phyloP scores from a whole-genome alignment of 2,113 vertebrate genomes.

The Carassius gibelio region DNA sequence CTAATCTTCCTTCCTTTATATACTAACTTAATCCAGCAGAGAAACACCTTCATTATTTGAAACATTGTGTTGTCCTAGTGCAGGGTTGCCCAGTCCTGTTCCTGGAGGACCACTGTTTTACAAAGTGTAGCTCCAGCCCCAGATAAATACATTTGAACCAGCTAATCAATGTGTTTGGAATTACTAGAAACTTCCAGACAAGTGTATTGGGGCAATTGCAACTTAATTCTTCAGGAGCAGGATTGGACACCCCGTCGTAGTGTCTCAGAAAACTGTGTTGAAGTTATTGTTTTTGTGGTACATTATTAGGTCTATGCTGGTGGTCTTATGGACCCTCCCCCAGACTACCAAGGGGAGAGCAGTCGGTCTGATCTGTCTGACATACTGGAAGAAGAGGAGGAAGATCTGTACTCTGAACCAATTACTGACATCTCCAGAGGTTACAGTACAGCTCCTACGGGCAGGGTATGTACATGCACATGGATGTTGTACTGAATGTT shows the following conservation, averaged over 20 bases:
- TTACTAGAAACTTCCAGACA: neutral
- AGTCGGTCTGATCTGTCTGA: conserved; percentile 93
- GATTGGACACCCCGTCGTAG: neutral
- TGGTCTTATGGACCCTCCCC: conserved; percentile 71
- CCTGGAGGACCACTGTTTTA: neutral
- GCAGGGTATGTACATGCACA: conserved; percentile 77
- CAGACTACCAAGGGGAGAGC: conserved; percentile 83
- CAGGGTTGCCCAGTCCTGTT: neutral
- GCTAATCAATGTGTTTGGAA: neutral
- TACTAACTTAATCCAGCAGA: neutral
- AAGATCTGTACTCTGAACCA: conserved; percentile 83
- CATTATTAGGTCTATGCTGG: conserved; percentile 68
- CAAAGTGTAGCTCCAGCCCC: neutral
- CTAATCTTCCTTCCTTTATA: neutral
- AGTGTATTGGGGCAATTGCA: neutral
- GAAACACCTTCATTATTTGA: neutral
- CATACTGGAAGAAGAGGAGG: conserved; percentile 95
- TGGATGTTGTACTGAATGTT: neutral
- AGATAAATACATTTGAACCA: neutral
- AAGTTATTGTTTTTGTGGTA: conserved; percentile 20
- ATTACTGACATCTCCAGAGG: conserved; percentile 63
- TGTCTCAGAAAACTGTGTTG: neutral
- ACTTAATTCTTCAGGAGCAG: neutral
- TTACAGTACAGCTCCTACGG: conserved; percentile 67
- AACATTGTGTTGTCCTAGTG: neutral